Evolutionary conservation across 1,140 invertebrate genomes (phyloP).

Genomic region (Euglossa dilemma): DNA sequence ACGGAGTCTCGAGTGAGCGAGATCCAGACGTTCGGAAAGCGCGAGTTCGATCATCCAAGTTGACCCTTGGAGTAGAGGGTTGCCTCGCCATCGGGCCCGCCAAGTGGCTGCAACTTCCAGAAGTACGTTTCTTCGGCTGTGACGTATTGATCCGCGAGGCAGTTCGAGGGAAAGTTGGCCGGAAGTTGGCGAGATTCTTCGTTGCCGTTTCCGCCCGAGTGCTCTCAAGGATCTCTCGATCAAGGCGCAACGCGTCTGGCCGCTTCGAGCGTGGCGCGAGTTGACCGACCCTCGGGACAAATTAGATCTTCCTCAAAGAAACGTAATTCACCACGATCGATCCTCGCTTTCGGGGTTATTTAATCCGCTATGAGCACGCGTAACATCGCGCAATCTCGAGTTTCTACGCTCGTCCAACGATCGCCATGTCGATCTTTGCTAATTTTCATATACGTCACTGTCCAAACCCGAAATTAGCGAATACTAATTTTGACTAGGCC

Average conservation of each 20-base stretch:
- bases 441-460: too few relatives aligned
- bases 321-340: background rate
- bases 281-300: background rate
- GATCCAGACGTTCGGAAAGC: background rate
- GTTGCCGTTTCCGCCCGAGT: background rate
- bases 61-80: background rate
- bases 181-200: constrained; percentile 18
- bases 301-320: too few relatives aligned
- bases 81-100: background rate
- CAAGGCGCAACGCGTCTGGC: background rate
- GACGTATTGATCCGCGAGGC: constrained; percentile 30
- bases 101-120: background rate
- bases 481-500: too few relatives aligned
- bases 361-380: too few relatives aligned
- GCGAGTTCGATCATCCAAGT: background rate
- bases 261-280: too few relatives aligned
- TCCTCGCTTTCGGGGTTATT: background rate
- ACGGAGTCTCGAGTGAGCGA: background rate
- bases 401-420: background rate
- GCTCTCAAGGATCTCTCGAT: background rate
- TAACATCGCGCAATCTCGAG: background rate
- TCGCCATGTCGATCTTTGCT: too few relatives aligned
- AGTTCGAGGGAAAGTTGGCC: constrained; percentile 21
- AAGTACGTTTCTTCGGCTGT: constrained; percentile 16
- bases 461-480: too few relatives aligned